Conservation (phyloP, 2,888 invertebrate species). For the Eustalomyia histrio region DNA sequence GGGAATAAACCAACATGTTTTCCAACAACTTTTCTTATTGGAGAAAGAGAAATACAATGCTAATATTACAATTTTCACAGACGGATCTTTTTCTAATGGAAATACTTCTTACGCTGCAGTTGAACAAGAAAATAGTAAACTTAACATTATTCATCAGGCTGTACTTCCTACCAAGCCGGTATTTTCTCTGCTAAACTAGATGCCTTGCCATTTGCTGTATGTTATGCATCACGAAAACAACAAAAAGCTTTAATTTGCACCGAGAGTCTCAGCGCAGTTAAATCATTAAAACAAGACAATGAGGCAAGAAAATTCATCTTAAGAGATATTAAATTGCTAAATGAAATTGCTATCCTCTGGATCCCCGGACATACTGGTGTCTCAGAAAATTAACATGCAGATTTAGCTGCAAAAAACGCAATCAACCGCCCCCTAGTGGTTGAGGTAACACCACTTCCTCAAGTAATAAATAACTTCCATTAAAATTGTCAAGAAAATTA, state of each 20-base stretch:
- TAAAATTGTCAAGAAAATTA: background rate
- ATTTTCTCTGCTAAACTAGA: too few species aligned
- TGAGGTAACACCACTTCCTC: background rate
- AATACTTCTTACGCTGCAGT: background rate
- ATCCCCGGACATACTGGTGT: too few species aligned
- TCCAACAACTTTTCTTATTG: too few species aligned
- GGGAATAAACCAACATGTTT: too few species aligned
- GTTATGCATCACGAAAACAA: background rate
- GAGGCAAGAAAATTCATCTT: background rate
- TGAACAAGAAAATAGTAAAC: background rate
- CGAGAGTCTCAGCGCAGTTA: too few species aligned
- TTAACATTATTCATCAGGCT: too few species aligned
- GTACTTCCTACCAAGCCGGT: too few species aligned
- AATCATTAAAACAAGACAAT: background rate
- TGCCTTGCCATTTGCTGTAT: too few species aligned
- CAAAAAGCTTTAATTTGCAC: background rate
- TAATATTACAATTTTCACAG: background rate
- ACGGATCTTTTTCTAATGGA: background rate
- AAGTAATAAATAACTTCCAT: background rate
- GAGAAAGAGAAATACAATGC: background rate
- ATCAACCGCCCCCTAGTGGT: too few species aligned
- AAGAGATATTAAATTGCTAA: too few species aligned
- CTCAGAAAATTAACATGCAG: background rate
- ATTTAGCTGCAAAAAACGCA: constrained; percentile 1
- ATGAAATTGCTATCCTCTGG: too few species aligned